Conservation (phyloP, 1,140 invertebrate species). For the Copidosoma floridanum region DNA sequence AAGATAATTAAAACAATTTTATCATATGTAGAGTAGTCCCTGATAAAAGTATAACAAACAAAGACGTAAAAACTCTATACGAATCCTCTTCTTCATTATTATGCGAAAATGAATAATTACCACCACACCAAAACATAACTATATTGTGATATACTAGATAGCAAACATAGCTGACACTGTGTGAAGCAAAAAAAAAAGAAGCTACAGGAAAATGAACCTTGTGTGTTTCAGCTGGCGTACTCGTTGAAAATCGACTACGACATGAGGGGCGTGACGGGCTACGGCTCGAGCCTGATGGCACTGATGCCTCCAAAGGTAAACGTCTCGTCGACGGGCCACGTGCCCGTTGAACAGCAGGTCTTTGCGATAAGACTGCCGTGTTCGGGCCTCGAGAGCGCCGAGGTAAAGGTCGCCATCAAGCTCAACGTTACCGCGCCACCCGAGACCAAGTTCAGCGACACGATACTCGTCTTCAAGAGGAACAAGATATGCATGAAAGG, state of each 20-base stretch:
- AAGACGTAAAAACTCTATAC: too few relatives aligned
- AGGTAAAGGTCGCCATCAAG: slow-evolving; percentile 73
- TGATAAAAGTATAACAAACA: too few relatives aligned
- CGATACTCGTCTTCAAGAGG: slow-evolving; percentile 74
- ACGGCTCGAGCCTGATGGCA: slow-evolving; percentile 55
- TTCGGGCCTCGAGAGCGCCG: slow-evolving; percentile 71
- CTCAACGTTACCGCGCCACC: slow-evolving; percentile 70
- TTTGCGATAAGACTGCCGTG: slow-evolving; percentile 77
- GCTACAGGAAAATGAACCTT: too few relatives aligned
- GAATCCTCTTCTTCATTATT: too few relatives aligned
- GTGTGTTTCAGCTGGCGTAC: slow-evolving; percentile 67
- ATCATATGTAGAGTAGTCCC: too few relatives aligned
- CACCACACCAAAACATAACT: too few relatives aligned
- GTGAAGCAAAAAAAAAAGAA: too few relatives aligned
- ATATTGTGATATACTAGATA: too few relatives aligned
- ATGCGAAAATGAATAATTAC: too few relatives aligned
- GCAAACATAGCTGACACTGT: too few relatives aligned
- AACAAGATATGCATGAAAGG: slow-evolving; percentile 87
- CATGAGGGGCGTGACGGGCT: slow-evolving; percentile 57
- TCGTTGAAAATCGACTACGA: slow-evolving; percentile 76
- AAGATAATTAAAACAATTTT: too few relatives aligned
- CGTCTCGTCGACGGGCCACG: slow-evolving; percentile 73
- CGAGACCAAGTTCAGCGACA: slow-evolving; percentile 67
- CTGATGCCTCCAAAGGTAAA: slow-evolving; percentile 75
- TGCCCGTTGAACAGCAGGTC: slow-evolving; percentile 72